phyloP scores from a whole-genome alignment of 2,797 vertebrate species.

The Melanotaenia pygmaea region DNA sequence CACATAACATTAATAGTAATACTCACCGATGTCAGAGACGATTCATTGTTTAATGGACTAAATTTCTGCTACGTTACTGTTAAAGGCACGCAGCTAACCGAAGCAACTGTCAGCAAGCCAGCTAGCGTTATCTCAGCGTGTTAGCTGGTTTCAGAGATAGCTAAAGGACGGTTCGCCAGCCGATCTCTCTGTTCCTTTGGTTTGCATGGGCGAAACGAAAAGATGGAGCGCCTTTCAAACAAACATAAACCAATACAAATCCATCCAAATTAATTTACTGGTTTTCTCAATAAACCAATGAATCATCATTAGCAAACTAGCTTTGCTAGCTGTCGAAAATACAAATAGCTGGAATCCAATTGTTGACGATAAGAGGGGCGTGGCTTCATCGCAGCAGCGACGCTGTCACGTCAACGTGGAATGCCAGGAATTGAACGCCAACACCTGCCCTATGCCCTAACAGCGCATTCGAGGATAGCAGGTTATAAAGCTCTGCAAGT shows the following conservation, averaged over 20 bases:
- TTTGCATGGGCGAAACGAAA: conserved; percentile 15
- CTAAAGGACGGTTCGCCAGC: conserved; percentile 51
- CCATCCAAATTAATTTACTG: not conserved
- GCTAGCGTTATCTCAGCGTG: conserved; percentile 48
- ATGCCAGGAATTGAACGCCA: conserved; percentile 47
- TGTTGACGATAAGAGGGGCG: conserved; percentile 73
- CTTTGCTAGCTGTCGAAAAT: conserved; percentile 65
- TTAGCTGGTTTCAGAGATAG: conserved; percentile 63
- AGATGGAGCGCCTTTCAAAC: conserved; percentile 18
- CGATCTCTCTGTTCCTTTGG: conserved; percentile 48
- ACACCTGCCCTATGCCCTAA: not conserved
- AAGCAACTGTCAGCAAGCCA: conserved; percentile 69
- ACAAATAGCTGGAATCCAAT: conserved; percentile 74
- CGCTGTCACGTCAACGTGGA: conserved; percentile 38
- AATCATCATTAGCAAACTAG: conserved; percentile 57
- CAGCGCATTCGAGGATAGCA: not conserved
- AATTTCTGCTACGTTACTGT: conserved; percentile 39
- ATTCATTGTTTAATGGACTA: conserved; percentile 50
- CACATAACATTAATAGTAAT: no score
- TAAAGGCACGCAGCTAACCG: conserved; percentile 43
- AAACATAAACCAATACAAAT: not conserved
- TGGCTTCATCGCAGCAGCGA: conserved; percentile 37
- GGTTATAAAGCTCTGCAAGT: not conserved
- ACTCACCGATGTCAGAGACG: conserved; percentile 75
- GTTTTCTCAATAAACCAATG: conserved; percentile 10